These are phyloP conservation scores for Entelurus aequoreus DNA, from an alignment of 2,113 vertebrate genomes.

Conservation along the genomic window DNA sequence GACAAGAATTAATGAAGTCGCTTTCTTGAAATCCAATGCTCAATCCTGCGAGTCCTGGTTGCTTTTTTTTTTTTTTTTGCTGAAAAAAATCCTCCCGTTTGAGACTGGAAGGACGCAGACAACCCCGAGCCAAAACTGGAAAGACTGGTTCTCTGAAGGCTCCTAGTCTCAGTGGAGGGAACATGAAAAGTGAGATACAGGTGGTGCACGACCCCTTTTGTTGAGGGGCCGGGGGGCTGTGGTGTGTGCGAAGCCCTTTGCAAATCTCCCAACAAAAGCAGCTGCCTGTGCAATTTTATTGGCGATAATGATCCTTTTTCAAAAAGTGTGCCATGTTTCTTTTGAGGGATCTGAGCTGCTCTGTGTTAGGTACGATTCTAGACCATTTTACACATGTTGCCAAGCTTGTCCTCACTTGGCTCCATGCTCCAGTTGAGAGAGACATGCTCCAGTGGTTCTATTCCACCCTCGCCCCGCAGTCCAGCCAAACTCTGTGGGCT, in stretches of 20 bases:
- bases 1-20: too few relatives aligned
- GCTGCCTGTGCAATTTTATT: constrained; percentile 31
- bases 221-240: constrained; percentile 38
- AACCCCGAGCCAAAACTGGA: constrained; percentile 52
- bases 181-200: constrained; percentile 61
- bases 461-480: constrained; percentile 4
- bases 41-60: too few relatives aligned
- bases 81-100: background rate
- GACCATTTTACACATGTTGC: background rate
- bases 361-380: background rate
- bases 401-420: constrained; percentile 6
- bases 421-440: constrained; percentile 13
- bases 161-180: constrained; percentile 46
- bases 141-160: constrained; percentile 54
- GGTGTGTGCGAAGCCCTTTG: constrained; percentile 38
- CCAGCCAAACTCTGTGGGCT: constrained; percentile 1
- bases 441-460: constrained; percentile 19
- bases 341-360: background rate
- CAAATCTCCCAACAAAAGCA: constrained; percentile 58
- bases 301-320: constrained; percentile 6
- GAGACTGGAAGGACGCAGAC: constrained; percentile 7
- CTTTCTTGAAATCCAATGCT: too few relatives aligned
- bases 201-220: constrained; percentile 51
- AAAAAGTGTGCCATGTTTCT: background rate
- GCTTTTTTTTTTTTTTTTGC: background rate